phyloP scores from a whole-genome alignment of 2,113 vertebrate genomes.

The Craseonycteris thonglongyai region DNA sequence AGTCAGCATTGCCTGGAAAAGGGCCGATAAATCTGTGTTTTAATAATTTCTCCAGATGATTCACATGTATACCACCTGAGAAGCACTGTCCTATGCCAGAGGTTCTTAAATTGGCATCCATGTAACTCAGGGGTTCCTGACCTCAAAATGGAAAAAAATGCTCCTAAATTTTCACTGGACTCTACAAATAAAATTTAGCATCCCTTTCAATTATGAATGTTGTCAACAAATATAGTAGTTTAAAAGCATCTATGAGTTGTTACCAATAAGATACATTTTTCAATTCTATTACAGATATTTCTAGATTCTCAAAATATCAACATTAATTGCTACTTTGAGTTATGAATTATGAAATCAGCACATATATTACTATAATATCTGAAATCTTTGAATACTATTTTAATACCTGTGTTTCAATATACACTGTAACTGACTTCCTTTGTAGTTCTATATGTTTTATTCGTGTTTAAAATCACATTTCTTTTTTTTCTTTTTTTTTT shows the following conservation, averaged over 20 bases:
- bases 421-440: background rate
- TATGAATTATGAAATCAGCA: background rate
- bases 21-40: background rate
- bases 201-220: background rate
- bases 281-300: background rate
- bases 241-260: background rate
- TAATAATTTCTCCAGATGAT: background rate
- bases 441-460: background rate
- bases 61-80: background rate
- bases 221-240: background rate
- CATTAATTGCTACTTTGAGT: background rate
- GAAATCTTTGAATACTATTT: background rate
- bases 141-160: background rate
- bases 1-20: background rate
- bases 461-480: no score
- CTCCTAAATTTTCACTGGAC: background rate
- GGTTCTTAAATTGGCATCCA: background rate
- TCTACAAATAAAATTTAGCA: background rate
- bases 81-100: background rate
- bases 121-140: background rate
- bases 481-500: no score
- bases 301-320: background rate
- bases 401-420: background rate
- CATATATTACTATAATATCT: background rate
- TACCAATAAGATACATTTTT: background rate